Evolutionary conservation across 92 coral and sea anemone species (phyloP).

Genomic region (Zoanthus solanderi): DNA sequence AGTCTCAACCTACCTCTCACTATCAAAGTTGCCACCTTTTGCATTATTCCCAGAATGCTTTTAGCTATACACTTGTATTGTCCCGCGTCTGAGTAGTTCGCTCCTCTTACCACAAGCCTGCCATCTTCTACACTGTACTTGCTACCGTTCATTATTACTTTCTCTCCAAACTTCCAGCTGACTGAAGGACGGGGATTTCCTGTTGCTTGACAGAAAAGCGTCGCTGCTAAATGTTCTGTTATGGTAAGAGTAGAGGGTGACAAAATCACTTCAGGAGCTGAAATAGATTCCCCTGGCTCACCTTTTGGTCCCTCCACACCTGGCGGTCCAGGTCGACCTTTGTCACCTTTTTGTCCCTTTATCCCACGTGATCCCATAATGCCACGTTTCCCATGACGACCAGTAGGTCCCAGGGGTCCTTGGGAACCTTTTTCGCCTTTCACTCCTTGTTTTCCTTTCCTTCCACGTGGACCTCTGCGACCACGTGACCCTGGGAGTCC

Average conservation of each 20-base stretch:
- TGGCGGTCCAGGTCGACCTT: not conserved
- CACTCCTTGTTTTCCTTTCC: not conserved
- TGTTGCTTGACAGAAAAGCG: not conserved
- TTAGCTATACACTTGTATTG: not conserved
- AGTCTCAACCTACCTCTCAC: conserved; percentile 9
- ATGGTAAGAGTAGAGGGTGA: not conserved
- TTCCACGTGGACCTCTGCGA: conserved; percentile 11
- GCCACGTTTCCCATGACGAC: conserved; percentile 1
- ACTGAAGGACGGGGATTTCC: not conserved
- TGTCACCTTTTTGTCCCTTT: not conserved
- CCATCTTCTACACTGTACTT: not conserved
- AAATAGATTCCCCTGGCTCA: not conserved
- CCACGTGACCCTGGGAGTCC: conserved; percentile 24
- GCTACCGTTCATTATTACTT: not conserved
- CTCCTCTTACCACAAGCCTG: not conserved
- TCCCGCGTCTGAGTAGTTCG: conserved; percentile 11
- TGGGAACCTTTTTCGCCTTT: not conserved
- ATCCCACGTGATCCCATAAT: conserved; percentile 2
- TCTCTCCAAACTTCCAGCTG: conserved; percentile 1
- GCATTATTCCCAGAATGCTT: not conserved
- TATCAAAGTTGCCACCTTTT: not conserved
- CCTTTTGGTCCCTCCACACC: not conserved
- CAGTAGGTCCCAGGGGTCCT: conserved; percentile 7
- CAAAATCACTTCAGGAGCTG: not conserved
- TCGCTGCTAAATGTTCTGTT: not conserved